A percentile compares a stretch with the other conserved stretches of the same genome.
phyloP scores from a whole-genome alignment of 2,113 vertebrate species.

The Bombycilla garrulus region DNA sequence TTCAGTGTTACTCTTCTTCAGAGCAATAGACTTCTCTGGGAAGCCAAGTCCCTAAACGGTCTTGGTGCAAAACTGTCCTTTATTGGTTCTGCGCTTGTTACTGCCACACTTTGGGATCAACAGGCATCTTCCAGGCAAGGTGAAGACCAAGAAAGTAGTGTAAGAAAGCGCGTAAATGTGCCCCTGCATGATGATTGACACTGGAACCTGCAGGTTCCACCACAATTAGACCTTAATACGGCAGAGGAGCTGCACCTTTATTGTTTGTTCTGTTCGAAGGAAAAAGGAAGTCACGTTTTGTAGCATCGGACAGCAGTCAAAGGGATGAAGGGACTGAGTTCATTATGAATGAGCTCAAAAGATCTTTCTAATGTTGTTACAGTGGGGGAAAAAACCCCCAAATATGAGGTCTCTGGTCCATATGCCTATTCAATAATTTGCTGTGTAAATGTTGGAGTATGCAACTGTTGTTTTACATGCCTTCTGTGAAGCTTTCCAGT shows the following conservation, averaged over 20 bases:
- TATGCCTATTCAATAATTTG: neutral
- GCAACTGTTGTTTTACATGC: neutral
- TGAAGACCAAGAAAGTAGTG: neutral
- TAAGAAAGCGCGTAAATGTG: neutral
- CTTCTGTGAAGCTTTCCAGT: neutral
- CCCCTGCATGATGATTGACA: neutral
- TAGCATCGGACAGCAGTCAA: neutral
- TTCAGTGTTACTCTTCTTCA: neutral
- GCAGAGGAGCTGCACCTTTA: neutral
- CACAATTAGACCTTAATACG: neutral
- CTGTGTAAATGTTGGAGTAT: neutral
- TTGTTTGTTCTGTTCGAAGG: neutral
- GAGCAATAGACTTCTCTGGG: neutral
- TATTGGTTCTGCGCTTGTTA: neutral
- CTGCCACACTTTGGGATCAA: neutral
- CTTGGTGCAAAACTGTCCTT: neutral
- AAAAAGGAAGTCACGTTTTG: neutral
- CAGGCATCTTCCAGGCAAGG: neutral
- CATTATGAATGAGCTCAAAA: neutral
- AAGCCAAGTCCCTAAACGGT: neutral
- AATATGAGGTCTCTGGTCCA: neutral
- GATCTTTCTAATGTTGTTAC: neutral
- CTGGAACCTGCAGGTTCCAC: neutral
- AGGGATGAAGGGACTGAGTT: neutral
- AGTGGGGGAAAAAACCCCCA: accelerated